Base-by-base conservation (phyloP, 2,113 vertebrate genomes). In the Ceyx melanurus region DNA sequence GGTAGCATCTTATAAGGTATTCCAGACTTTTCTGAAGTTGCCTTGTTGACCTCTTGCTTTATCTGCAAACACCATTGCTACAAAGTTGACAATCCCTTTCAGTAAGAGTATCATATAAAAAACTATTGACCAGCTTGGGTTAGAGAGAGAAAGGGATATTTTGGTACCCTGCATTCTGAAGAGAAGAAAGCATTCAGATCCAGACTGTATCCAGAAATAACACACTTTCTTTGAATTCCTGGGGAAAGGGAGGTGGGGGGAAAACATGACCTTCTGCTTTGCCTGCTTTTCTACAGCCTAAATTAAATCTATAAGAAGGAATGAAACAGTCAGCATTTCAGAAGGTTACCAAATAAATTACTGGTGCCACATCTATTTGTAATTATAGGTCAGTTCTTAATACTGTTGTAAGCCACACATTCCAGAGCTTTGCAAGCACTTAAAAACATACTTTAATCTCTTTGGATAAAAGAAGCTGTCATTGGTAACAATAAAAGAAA, bases 271-370 rank as follows among this genome's bases (percentile, higher is more conserved):
- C 48, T 82, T 73, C 60, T 66, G 92, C 88, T 83, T 85, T 57
- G 61, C 25, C 31, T 71, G 54, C 25, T 95, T 96, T 90, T 89
- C 67, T 92, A 57, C 28, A 80, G 74, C 43, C 37, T 94, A 96
- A 90, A 92, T 57, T 93, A 68, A 40, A 50, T 79, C 77, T 78
- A 66, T 70, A 67, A 53, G 61, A 94, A 96, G 88, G 90, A 97
- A 96, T 89, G 53, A 94, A 95, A 77, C 19, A 85, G 81, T 95
- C 95, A 93, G 83, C 94, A 93, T 93, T 98, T 94, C 90, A 85
- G 78, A 82, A 89, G 79, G 23, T 79, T 83, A 95, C 88, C 65
- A 94, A 86, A 87, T 80, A 94, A 93, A 89, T 88, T 80, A 53
- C 46, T 75, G 70, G 54, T 42, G 37, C 90, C 50, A 45, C 3